These are phyloP conservation scores for Margarornis squamiger DNA, from an alignment of 2,797 vertebrate genomes.

Conservation along the genomic window DNA sequence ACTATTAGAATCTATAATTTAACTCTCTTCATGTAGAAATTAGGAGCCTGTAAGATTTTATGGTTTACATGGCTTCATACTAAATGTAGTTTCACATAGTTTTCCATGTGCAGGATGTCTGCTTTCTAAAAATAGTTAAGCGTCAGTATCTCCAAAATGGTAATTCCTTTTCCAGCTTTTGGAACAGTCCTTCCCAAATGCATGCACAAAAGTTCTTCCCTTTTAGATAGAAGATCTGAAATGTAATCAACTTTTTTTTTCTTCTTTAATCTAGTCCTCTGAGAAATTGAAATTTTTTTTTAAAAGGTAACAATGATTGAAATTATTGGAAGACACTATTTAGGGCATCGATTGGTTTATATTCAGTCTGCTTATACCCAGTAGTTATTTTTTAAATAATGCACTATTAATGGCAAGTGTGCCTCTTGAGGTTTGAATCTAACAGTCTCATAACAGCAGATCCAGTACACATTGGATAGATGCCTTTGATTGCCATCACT, in stretches of 20 bases:
- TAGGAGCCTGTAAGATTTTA: slow-evolving; percentile 47
- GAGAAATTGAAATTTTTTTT: not conserved
- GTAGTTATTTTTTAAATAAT: not conserved
- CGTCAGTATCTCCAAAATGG: slow-evolving; percentile 17
- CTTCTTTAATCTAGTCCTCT: not conserved
- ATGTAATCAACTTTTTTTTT: not conserved
- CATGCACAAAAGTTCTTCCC: not conserved
- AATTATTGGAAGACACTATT: not conserved
- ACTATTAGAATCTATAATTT: slow-evolving; percentile 59
- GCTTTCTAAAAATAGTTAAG: slow-evolving; percentile 28
- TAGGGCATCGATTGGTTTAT: not conserved
- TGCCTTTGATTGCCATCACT: not conserved
- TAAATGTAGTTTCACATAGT: slow-evolving; percentile 6
- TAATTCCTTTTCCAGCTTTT: slow-evolving; percentile 34
- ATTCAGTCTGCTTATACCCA: not conserved
- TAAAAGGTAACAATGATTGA: not conserved
- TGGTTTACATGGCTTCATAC: slow-evolving; percentile 34
- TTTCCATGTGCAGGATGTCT: slow-evolving; percentile 10
- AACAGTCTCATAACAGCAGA: not conserved
- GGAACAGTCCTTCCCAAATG: not conserved
- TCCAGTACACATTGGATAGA: not conserved
- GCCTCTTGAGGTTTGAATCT: not conserved
- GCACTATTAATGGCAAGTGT: not conserved
- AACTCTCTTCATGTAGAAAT: slow-evolving; percentile 60
- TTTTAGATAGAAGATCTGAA: not conserved